These are phyloP conservation scores for Fistularia tabacaria DNA, from an alignment of 2,797 vertebrate genomes.

Conservation along the genomic window DNA sequence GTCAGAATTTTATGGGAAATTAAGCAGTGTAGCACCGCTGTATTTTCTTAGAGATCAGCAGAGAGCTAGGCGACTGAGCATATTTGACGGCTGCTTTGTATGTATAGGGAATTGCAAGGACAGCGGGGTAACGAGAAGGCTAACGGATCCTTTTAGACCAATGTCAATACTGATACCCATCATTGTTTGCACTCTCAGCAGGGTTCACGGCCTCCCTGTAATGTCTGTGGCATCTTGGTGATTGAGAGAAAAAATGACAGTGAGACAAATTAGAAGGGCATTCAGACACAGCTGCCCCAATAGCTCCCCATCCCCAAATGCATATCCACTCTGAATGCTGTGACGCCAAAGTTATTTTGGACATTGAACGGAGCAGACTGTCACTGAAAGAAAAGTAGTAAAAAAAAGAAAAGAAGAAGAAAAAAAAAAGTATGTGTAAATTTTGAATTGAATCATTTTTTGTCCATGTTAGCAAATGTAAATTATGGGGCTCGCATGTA, in stretches of 20 bases:
- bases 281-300: conserved; percentile 15
- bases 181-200: conserved; percentile 63
- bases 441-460: too few species aligned
- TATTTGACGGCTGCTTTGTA: conserved; percentile 49
- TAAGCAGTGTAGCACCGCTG: conserved; percentile 64
- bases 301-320: conserved; percentile 31
- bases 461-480: too few species aligned
- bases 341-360: too few species aligned
- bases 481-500: too few species aligned
- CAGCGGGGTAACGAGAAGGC: conserved; percentile 52
- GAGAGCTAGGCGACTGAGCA: conserved; percentile 37
- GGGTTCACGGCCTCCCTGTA: conserved; percentile 52
- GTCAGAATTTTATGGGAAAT: conserved; percentile 75
- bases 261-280: conserved; percentile 55
- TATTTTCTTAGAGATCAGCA: conserved; percentile 59
- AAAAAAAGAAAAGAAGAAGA: conserved; percentile 14
- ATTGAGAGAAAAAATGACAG: conserved; percentile 64
- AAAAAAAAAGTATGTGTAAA: too few species aligned
- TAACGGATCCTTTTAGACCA: conserved; percentile 68
- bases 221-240: conserved; percentile 54
- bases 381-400: conserved; percentile 22
- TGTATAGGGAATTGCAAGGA: conserved; percentile 40
- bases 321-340: too few species aligned
- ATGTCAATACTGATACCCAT: conserved; percentile 71
- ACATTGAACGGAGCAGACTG: too few species aligned